Base-by-base conservation (phyloP, 2,797 vertebrate genomes). In the Rhinichthys osculus region DNA sequence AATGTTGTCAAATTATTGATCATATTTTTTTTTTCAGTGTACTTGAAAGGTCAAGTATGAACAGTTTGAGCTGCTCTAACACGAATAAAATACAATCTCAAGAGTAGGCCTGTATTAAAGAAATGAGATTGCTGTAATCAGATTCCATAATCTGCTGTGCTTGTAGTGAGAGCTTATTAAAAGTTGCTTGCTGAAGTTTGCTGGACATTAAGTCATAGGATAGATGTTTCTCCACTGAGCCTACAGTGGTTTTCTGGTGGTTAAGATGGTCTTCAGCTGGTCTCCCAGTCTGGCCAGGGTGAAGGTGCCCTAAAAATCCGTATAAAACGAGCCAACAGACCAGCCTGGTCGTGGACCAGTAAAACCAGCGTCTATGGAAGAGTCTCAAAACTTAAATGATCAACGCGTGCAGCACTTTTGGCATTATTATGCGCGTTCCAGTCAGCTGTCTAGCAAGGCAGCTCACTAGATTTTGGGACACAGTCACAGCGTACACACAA, bases 131-230 rank as follows among this genome's bases (percentile, higher is more conserved):
- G 17, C 33, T 66, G 47, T 78, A 84, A 88, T 42, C 47, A 19
- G 81, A 83, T 83, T 76, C 9, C 8, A 42, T 84, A 76, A 87
- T 82, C 84, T 72, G 69, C 16, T 71, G 23, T 44, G 27, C 27
- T 33, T 77, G 11, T 50, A 62, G 23, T 33, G 38, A 78, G 52
- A 87, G 38, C 8, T 83, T 81, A 80, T 83, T 85, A 79, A 86
- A 72, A 59, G 74, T 72, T 71, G 54, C 74, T 44, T 69, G 44
- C 66, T 59, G 27, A 27, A 27, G 27, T 19, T 69, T 78, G 44
- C 27, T 27, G 27, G 19, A 74, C 76, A 74, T 59, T 78, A 44
- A 64, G 62, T 33, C 52, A 71, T 19, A 76, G 1, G 44, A 64
- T 16, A 6, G 5, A 87, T 71, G 38, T 30, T 76, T 50, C 44